Conservation (phyloP, 1,140 invertebrate genomes). For the Aphis gossypii region DNA sequence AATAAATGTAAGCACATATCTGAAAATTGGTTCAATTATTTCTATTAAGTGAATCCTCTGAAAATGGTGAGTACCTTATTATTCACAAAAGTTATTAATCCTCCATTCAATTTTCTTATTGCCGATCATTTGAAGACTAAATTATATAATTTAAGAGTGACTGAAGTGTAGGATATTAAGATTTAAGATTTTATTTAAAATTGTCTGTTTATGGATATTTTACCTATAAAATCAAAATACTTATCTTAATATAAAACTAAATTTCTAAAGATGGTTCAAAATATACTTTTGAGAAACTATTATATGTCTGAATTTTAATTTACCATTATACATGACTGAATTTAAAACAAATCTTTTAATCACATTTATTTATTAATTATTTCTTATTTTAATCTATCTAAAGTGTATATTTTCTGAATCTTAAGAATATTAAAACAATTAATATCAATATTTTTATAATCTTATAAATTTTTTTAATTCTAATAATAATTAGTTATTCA, state of each 20-base stretch:
- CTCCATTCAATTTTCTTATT: background rate
- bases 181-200: background rate
- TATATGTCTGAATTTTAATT: background rate
- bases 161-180: background rate
- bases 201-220: background rate
- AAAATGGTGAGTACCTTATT: slow-evolving; percentile 54
- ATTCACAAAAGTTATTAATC: slow-evolving; percentile 26
- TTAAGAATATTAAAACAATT: background rate
- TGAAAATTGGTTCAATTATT: slow-evolving; percentile 55
- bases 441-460: background rate
- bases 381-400: background rate
- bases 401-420: background rate
- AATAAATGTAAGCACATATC: slow-evolving; percentile 55
- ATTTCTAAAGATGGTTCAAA: background rate
- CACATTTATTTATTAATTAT: background rate
- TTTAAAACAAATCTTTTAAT: background rate
- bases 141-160: background rate
- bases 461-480: background rate
- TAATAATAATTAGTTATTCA: background rate
- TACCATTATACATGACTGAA: background rate
- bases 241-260: background rate
- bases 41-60: slow-evolving; percentile 44
- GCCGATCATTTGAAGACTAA: background rate
- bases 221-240: background rate
- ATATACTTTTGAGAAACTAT: background rate